Evolutionary conservation across 2,797 vertebrate species (phyloP), one percentile per base, ranked within the genome.

Genomic region (Sebastiscus tertius): DNA sequence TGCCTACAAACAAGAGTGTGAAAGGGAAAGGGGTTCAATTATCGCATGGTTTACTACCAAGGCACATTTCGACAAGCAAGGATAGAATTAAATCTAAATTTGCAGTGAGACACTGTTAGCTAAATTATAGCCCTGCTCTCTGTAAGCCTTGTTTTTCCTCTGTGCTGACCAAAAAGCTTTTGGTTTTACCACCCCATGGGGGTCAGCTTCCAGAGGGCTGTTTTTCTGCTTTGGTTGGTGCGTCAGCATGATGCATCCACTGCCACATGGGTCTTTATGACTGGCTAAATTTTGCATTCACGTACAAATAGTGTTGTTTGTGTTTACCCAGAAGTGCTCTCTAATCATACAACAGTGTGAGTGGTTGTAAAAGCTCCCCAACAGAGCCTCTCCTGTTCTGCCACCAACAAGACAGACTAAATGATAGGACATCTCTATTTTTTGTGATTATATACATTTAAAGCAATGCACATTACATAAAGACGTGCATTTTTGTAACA

Each of bases 31-130:
- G 69, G 54, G 74, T 77, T 69, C 90, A 91, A 88, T 93, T 93
- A 91, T 94, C 75, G 76, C 87, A 75, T 64, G 69, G n/a, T 91
- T 93, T 90, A 88, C 86, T 79, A 56, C 68, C 33, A 81, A 66
- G 87, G 88, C 87, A 86, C 91, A 93, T 92, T 93, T 90, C 90
- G 88, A 91, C 91, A 89, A 92, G 86, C 80, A 64, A 84, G 85
- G 87, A 87, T 93, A 85, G 90, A 92, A 94, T 94, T 94, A 95
- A 94, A 91, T 94, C 94, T 94, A 95, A 96, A 95, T 94, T 81
- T 91, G 92, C 85, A 72, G 64, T 72, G 34, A 92, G 89, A 91
- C 86, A 87, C 89, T 87, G 91, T 87, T 70, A 10, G 71, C 77
- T 84, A 95, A 96, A 96, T 96, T 94, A 95, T 88, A 96, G 94